Base-by-base conservation (phyloP, 2,888 invertebrate genomes). In the Deroplatys truncata region DNA sequence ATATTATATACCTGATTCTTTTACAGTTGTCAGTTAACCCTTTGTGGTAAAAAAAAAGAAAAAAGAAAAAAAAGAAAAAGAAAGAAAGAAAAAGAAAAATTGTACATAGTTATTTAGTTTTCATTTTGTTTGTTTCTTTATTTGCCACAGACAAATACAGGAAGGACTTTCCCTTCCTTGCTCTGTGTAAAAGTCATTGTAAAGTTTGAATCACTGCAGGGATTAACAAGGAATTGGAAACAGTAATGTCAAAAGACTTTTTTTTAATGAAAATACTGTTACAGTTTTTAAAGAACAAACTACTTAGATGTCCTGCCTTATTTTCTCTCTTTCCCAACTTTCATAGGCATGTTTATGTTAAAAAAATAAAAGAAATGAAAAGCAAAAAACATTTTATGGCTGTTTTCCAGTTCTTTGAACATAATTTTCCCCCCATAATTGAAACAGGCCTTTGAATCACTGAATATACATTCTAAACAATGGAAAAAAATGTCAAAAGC, bases 141-240 rank as follows among this genome's bases (percentile, higher is more conserved):
- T 90, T 90, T 84, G 89, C 90, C 90, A 88, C 89, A 88, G 90
- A 88, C 88, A 86, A 72, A 72, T 88, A 90, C 83, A 89, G 84
- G 84, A 90, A 86, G 84, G 86, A 90, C 82, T 49, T 85, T 9
- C n/a, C 85, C 89, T 84, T 29, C 88, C 84, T 72, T 85, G 28
- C 13, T 84, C 86, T 87, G 86, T 90, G 84, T 88, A 82, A 88
- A 72, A 87, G 87, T 89, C 28, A 85, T 88, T 43, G 88, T 85
- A 82, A 88, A 84, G 85, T 82, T 86, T 16, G 72, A 90, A 91
- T 89, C 89, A 90, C 87, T 90, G 90, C 90, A 91, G 91, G 91
- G 91, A 91, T 90, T 89, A 87, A 87, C 86, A 89, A 91, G 90
- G 90, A 90, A 91, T 90, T 90, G 90, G 90, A 90, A 82, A 49